Evolutionary conservation across 2,888 invertebrate genomes (phyloP), one percentile per base, ranked within the genome.

Genomic region (Cremastinae sp.): DNA sequence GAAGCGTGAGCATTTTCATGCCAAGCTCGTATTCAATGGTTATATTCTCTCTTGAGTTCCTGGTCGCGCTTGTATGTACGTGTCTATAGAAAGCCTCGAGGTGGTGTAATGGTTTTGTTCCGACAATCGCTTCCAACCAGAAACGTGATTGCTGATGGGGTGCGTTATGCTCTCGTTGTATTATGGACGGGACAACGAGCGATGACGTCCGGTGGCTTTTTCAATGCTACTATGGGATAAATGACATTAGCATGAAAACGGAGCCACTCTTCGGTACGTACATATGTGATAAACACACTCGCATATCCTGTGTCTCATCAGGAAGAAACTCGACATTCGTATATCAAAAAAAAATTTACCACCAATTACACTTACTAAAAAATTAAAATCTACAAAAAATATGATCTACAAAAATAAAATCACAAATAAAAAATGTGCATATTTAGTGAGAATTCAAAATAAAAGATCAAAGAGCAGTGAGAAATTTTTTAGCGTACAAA

Each of bases 161-260:
- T n/a, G n/a, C 43, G 28, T 51, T 58, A 41, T 43, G 18, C 43
- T 41, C 53, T 43, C 20, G 18, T 10, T 18, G 12, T 20, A 47
- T 39, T 51, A 20, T 12, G 18, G 43, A 35, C 14, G 41, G 4
- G 1, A 61, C 7, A 28, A 14, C 28, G 58, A 35, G 51, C 10
- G 49, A 64, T 45, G 41, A 64, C 43, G 66, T 20, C 53, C 45
- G 45, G 43, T 43, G 14, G 41, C 28, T 10, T 43, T 68, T 74
- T 68, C 74, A 66, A 53, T 51, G 37, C 16, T n/a, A n/a, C n/a
- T n/a, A n/a, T 59, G 28, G 64, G 20, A 45, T 53, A 45, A 53
- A 53, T 72, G 70, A 59, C 69, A 82, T 81, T 82, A 71, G 79
- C 81, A 82, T 81, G 78, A 79, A 79, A 79, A 79, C 62, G 61